phyloP scores from a whole-genome alignment of 2,113 vertebrate species.

The Engraulis encrasicolus region DNA sequence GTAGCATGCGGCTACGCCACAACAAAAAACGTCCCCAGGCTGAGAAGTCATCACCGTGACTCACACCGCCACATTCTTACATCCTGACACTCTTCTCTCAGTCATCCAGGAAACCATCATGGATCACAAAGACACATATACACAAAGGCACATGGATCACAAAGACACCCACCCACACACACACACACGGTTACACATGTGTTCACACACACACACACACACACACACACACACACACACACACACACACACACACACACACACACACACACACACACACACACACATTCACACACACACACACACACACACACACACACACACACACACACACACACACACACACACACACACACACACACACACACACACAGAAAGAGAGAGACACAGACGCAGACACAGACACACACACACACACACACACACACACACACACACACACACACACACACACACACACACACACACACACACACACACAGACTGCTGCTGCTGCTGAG shows the following conservation, averaged over 20 bases:
- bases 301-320: no score
- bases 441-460: background rate
- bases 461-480: background rate
- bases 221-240: background rate
- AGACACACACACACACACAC: no score
- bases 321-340: background rate
- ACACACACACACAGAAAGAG: no score
- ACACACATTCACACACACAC: no score
- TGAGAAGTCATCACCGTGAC: background rate
- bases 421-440: background rate
- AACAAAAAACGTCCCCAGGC: background rate
- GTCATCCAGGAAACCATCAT: slow-evolving; percentile 2
- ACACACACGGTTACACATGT: no score
- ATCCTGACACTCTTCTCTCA: background rate
- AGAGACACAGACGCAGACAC: no score
- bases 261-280: no score
- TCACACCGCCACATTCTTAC: background rate
- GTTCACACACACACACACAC: background rate
- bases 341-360: background rate
- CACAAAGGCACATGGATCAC: no score
- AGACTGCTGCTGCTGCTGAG: background rate
- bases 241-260: background rate
- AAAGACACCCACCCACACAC: no score
- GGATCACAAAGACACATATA: background rate
- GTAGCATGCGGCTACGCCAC: background rate